Base-by-base conservation (phyloP, 2,113 vertebrate species). In the Melospiza georgiana region DNA sequence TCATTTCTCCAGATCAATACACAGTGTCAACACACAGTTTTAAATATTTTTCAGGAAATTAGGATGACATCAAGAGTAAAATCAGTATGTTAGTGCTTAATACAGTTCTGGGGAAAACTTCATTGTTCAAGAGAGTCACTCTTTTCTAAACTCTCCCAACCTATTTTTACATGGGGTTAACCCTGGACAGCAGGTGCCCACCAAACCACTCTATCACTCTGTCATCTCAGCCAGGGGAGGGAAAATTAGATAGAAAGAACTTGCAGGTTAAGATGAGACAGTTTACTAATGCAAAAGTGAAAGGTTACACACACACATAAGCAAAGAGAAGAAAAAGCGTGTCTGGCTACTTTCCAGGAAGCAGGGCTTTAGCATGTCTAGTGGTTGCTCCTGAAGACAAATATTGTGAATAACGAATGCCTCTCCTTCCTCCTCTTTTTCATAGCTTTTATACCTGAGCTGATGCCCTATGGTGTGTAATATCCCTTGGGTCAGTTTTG, bases 31-130 rank as follows among this genome's bases (percentile, higher is more conserved):
- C 8, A 61, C 9, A 17, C 10, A 57, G 6, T 49, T 79, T 39
- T 78, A 81, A 58, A 67, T 59, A 59, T 59, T 20, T 79, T 76
- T 30, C 5, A 83, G 61, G 75, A 91, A 61, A 35, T 54, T 44
- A 61, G 3, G 8, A 44, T 41, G 80, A 4, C 5, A 44, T 68
- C 6, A 61, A 33, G 27, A 17, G 0, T 35, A 43, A 73, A 92
- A 65, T 33, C 5, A 0, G 3, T 54, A 3, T 37, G 6, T 30
- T 66, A 65, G 11, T 18, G 6, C 3, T 49, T 46, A 71, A 51
- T 30, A 39, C 8, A 51, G 15, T 35, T 55, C 41, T 48, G 17
- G 9, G 30, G 24, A 68, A 59, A 73, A 44, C 13, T 31, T 7
- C 7, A 7, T 6, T 62, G 1, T 20, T 77, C 3, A 39, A n/a